A percentile compares a stretch with the other conserved stretches of the same genome.
Evolutionary conservation across 2,797 vertebrate species (phyloP).

Genomic region (Rhinophrynus dorsalis): DNA sequence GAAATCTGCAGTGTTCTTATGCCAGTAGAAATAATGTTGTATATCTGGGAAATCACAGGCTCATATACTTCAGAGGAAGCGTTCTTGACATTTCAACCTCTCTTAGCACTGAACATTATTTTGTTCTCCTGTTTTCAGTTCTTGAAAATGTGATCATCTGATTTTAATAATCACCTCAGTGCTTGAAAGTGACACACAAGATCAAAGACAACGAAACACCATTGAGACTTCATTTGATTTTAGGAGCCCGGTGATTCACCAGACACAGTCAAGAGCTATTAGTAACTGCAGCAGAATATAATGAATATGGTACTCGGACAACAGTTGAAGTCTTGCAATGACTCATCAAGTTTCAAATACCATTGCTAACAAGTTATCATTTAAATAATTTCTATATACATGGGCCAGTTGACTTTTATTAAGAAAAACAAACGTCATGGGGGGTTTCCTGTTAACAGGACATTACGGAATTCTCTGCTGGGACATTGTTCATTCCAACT

Average conservation of each 20-base stretch:
- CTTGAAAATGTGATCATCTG: slow-evolving; percentile 62
- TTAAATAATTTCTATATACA: too few relatives aligned
- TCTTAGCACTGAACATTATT: too few relatives aligned
- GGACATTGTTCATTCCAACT: too few relatives aligned
- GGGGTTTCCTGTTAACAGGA: too few relatives aligned
- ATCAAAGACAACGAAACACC: slow-evolving; percentile 60
- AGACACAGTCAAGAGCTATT: slow-evolving; percentile 64
- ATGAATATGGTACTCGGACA: slow-evolving; percentile 54
- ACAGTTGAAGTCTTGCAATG: slow-evolving; percentile 7
- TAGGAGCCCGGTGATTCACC: slow-evolving; percentile 61
- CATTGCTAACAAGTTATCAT: slow-evolving; percentile 23
- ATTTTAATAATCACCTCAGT: slow-evolving; percentile 58
- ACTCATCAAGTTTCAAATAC: slow-evolving; percentile 42
- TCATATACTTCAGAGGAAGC: too few relatives aligned
- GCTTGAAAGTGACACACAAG: slow-evolving; percentile 61
- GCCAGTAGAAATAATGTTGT: too few relatives aligned
- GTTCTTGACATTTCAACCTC: too few relatives aligned
- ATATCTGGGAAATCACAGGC: too few relatives aligned
- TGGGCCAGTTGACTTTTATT: too few relatives aligned
- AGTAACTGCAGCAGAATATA: slow-evolving; percentile 58
- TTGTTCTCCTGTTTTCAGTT: background rate
- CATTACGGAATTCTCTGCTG: too few relatives aligned
- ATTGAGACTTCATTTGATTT: slow-evolving; percentile 57
- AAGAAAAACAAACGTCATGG: too few relatives aligned
- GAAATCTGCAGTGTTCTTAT: too few relatives aligned